phyloP scores from a whole-genome alignment of 2,113 vertebrate genomes.

The Elachura formosa region DNA sequence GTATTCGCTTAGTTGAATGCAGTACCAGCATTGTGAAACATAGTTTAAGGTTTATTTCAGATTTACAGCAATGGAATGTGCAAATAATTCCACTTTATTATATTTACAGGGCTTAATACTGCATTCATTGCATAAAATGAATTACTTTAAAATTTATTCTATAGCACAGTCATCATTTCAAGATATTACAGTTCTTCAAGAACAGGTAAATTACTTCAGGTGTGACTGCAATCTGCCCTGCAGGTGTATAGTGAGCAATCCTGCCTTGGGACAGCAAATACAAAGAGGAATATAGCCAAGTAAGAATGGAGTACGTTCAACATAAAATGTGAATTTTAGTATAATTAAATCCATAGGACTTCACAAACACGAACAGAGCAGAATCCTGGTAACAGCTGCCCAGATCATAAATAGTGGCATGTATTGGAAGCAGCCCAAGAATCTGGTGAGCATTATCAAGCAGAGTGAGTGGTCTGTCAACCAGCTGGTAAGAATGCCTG shows the following conservation, averaged over 20 bases:
- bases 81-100: background rate
- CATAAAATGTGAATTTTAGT: background rate
- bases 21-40: background rate
- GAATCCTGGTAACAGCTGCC: background rate
- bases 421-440: background rate
- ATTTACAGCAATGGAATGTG: background rate
- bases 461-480: background rate
- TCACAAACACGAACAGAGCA: background rate
- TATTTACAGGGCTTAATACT: background rate
- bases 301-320: background rate
- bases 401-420: background rate
- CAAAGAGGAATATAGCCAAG: background rate
- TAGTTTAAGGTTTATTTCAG: background rate
- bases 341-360: background rate
- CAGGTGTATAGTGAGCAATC: background rate
- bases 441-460: background rate
- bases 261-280: background rate
- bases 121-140: background rate
- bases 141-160: background rate
- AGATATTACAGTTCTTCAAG: background rate
- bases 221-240: background rate
- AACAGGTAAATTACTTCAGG: background rate
- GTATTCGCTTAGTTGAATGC: background rate
- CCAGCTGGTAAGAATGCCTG: background rate
- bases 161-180: background rate